Base-by-base conservation (phyloP, 2,888 invertebrate genomes). In the Dynastes tityus region DNA sequence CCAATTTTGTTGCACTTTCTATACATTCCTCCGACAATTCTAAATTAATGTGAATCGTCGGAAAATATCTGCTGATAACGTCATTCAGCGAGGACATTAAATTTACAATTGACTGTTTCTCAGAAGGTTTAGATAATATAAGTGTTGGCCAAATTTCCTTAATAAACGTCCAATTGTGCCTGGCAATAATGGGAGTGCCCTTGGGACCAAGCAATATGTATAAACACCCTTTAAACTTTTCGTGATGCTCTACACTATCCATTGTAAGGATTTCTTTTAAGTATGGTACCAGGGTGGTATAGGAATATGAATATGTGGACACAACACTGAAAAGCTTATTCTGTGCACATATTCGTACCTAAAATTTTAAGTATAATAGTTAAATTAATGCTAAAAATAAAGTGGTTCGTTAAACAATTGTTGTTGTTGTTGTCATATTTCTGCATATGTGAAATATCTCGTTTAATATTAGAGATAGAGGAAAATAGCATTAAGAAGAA, bases 91-190 rank as follows among this genome's bases (percentile, higher is more conserved):
- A 88, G 81, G 92, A 91, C 81, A 93, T 92, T 79, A 93, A 84
- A 84, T 91, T 92, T 84, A 95, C 92, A 74, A 97, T 94, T 61
- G 94, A 95, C 0, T 94, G 94, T 86, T 97, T 97, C 86, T 98
- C 97, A 2, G 96, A 96, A 68, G 96, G 93, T 80, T 94, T 93
- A 0, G 96, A 94, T 78, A 91, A 90, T 0, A 97, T 90, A 27
- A 98, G 86, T 1, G 94, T 92, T 0, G 96, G 95, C 96, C 97
- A 97, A 0, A 97, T 87, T 37, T 91, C 89, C 55, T 90, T 88
- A 22, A 95, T 89, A 2, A 93, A 91, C 6, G 92, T 90, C 96
- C 97, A 98, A 86, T 96, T 94, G 81, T 94, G 93, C 83, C 94
- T 92, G 9, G 93, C 91, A 1, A 94, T 88, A 6, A 97, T 88